Conservation (phyloP, 1,140 invertebrate species). For the Pseudomyrmex sp. region DNA sequence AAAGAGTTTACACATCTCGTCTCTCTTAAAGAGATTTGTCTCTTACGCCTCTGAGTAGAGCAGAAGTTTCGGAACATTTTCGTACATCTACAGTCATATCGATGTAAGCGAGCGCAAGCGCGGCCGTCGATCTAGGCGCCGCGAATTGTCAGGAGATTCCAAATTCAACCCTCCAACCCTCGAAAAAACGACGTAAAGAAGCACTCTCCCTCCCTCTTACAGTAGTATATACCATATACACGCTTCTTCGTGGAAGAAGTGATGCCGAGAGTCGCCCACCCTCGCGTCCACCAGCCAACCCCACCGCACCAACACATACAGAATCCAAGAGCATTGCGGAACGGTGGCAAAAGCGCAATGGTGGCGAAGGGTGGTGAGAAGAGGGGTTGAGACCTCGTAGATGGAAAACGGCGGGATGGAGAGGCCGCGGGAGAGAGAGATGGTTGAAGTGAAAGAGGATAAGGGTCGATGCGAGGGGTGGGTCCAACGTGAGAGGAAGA, state of each 20-base stretch:
- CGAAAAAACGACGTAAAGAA: conserved; percentile 53
- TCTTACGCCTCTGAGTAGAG: background rate
- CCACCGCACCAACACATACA: conserved; percentile 17
- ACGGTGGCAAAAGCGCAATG: conserved; percentile 73
- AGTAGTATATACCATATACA: conserved; percentile 53
- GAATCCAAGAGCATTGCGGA: conserved; percentile 70
- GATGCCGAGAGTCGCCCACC: conserved; percentile 68
- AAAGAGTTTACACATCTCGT: background rate
- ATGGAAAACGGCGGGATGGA: conserved; percentile 57
- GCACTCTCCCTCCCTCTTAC: conserved; percentile 1
- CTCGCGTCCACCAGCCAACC: conserved; percentile 13
- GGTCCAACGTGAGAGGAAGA: conserved; percentile 3
- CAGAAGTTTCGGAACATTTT: conserved; percentile 29
- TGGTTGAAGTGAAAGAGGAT: conserved; percentile 57
- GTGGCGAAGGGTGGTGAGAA: conserved; percentile 64
- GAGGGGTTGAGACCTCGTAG: conserved; percentile 57
- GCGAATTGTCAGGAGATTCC: conserved; percentile 46
- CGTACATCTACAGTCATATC: conserved; percentile 52
- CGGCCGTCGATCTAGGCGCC: background rate
- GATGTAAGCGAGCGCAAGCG: conserved; percentile 23
- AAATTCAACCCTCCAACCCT: conserved; percentile 34
- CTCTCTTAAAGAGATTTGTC: conserved; percentile 12
- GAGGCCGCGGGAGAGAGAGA: conserved; percentile 42
- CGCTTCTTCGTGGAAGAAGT: conserved; percentile 65
- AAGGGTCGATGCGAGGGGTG: conserved; percentile 51